A percentile compares a stretch with the other conserved stretches of the same genome.
Evolutionary conservation across 2,113 vertebrate species (phyloP).

Genomic region (Beaufortia kweichowensis): DNA sequence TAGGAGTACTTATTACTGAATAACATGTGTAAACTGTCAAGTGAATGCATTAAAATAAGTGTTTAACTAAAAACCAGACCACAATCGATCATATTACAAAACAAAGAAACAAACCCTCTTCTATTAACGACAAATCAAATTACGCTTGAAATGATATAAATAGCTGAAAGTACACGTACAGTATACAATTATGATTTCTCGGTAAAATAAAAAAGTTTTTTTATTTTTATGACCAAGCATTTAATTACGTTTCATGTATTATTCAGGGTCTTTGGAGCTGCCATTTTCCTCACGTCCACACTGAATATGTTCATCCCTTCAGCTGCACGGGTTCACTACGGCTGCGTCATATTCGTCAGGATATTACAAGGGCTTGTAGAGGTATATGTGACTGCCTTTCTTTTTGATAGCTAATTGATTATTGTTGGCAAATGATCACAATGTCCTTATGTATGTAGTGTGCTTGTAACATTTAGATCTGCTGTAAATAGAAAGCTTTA

Average conservation of each 20-base stretch:
- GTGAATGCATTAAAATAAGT: too few species aligned
- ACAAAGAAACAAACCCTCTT: too few species aligned
- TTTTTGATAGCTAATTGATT: background rate
- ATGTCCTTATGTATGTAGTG: background rate
- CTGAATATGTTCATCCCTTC: conserved; percentile 98
- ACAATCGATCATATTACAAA: too few species aligned
- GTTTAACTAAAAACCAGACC: too few species aligned
- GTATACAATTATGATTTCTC: too few species aligned
- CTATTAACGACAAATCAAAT: too few species aligned
- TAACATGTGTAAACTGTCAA: too few species aligned
- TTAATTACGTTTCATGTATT: conserved; percentile 28
- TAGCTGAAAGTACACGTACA: background rate
- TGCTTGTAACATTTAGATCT: background rate
- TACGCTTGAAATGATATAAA: too few species aligned
- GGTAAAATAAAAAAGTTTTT: too few species aligned
- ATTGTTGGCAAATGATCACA: background rate
- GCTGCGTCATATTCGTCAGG: conserved; percentile 95
- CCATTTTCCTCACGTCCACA: conserved; percentile 91
- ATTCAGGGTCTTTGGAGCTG: conserved; percentile 93
- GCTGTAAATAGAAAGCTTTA: background rate
- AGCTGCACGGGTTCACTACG: conserved; percentile 91
- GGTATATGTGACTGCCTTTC: conserved; percentile 68
- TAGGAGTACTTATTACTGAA: too few species aligned
- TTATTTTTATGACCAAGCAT: background rate
- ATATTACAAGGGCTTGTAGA: conserved; percentile 97